Conservation (phyloP, 37 sponge, comb jelly and placozoan species). For the Eunapius fragilis region DNA sequence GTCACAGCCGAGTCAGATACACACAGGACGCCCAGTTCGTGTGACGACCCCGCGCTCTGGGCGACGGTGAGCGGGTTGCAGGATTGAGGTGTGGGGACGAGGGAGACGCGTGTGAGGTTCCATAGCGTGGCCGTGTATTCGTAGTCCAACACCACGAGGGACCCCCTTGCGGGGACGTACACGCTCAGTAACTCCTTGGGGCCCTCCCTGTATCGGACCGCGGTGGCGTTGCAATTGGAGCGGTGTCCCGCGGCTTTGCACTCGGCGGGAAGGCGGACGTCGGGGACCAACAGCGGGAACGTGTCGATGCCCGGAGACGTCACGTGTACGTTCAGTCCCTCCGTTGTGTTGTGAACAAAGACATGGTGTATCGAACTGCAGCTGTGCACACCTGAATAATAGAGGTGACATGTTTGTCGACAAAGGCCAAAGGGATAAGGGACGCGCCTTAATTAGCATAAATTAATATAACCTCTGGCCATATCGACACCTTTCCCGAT, state of each 20-base stretch:
- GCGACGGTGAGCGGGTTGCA: neutral
- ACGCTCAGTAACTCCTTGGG: neutral
- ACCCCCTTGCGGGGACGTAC: neutral
- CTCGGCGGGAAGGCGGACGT: neutral
- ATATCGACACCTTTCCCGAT: too few relatives aligned
- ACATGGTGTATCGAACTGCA: neutral
- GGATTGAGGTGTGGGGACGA: neutral
- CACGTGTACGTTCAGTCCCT: neutral
- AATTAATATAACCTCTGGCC: too few relatives aligned
- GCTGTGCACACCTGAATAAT: neutral
- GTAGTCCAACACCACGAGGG: neutral
- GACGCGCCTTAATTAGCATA: too few relatives aligned
- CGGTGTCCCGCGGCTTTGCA: neutral
- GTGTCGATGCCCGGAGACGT: neutral
- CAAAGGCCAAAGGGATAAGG: too few relatives aligned
- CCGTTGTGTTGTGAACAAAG: neutral
- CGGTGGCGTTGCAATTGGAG: neutral
- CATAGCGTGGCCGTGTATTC: neutral
- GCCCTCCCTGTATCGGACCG: neutral
- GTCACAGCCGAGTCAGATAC: neutral
- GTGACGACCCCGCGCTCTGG: neutral
- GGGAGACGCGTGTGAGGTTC: neutral
- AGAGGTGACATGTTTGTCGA: conserved; percentile 3
- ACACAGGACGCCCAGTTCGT: neutral
- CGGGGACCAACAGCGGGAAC: neutral